Percentiles rank a stretch among this genome's conserved stretches.
phyloP scores from a whole-genome alignment of 1,140 invertebrate genomes.

The Drosophila sturtevanti region DNA sequence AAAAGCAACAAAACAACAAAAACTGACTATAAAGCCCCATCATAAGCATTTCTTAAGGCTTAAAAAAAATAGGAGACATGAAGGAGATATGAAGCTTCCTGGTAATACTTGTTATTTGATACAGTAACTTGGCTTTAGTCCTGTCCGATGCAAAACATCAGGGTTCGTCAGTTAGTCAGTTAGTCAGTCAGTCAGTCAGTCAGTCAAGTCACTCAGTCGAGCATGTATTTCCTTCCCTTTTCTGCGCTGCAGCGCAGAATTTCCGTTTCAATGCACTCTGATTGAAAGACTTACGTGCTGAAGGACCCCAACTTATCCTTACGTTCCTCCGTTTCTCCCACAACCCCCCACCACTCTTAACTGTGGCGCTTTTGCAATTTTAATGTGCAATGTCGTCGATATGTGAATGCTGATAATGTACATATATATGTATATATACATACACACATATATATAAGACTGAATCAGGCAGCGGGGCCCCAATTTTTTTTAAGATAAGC shows the following conservation, averaged over 20 bases:
- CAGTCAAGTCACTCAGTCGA: slow-evolving; percentile 51
- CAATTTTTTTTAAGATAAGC: slow-evolving; percentile 51
- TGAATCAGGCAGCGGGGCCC: slow-evolving; percentile 10
- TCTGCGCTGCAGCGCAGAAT: slow-evolving; percentile 78
- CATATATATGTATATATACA: not conserved
- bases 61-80: not conserved
- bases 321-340: not conserved
- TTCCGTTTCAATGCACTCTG: slow-evolving; percentile 75
- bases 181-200: slow-evolving; percentile 26
- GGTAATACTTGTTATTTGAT: slow-evolving; percentile 46
- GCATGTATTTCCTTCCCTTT: slow-evolving; percentile 74
- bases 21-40: slow-evolving; percentile 20
- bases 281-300: slow-evolving; percentile 76
- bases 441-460: not conserved
- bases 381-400: slow-evolving; percentile 75
- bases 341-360: slow-evolving; percentile 29
- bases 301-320: slow-evolving; percentile 41
- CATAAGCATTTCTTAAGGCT: slow-evolving; percentile 16
- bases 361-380: slow-evolving; percentile 64
- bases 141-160: slow-evolving; percentile 20
- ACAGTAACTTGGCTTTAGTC: slow-evolving; percentile 40
- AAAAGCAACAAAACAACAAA: slow-evolving; percentile 14
- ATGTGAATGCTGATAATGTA: slow-evolving; percentile 64
- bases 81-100: not conserved
- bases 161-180: slow-evolving; percentile 3